Conservation (phyloP, 1,140 invertebrate genomes). For the Drosophila paulistorum region DNA sequence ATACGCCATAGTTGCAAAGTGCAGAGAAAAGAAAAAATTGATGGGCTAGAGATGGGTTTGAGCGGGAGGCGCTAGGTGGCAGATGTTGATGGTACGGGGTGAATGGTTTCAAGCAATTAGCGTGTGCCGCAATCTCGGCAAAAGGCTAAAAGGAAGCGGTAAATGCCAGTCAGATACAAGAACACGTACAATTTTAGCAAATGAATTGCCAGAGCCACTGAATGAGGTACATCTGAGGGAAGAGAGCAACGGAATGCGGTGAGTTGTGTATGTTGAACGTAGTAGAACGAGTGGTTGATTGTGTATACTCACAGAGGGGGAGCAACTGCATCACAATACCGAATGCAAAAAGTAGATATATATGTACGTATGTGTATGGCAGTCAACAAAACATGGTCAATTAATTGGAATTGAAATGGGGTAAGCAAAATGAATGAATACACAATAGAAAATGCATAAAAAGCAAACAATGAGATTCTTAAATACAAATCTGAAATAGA, state of each 20-base stretch:
- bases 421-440: neutral
- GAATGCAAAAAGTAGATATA: conserved; percentile 2
- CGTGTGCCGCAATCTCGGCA: conserved; percentile 73
- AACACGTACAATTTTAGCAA: conserved; percentile 46
- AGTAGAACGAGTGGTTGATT: neutral
- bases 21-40: conserved; percentile 30
- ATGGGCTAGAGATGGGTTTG: conserved; percentile 16
- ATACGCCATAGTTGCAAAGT: conserved; percentile 41
- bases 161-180: conserved; percentile 54
- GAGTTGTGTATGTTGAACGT: neutral
- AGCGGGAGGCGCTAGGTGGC: neutral
- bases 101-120: conserved; percentile 71
- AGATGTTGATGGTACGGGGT: conserved; percentile 4
- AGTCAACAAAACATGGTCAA: conserved; percentile 20
- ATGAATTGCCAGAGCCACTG: conserved; percentile 42
- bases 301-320: neutral
- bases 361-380: neutral
- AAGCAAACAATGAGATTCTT: no score
- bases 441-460: neutral
- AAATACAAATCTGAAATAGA: no score
- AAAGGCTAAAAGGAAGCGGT: conserved; percentile 61
- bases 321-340: neutral
- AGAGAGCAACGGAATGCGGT: neutral
- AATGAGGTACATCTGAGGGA: neutral
- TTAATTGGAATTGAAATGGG: conserved; percentile 15